A percentile compares a stretch with the other conserved stretches of the same genome.
These are phyloP conservation scores for Delphinapterus leucas DNA, from an alignment of 2,113 vertebrate genomes.

Conservation along the genomic window DNA sequence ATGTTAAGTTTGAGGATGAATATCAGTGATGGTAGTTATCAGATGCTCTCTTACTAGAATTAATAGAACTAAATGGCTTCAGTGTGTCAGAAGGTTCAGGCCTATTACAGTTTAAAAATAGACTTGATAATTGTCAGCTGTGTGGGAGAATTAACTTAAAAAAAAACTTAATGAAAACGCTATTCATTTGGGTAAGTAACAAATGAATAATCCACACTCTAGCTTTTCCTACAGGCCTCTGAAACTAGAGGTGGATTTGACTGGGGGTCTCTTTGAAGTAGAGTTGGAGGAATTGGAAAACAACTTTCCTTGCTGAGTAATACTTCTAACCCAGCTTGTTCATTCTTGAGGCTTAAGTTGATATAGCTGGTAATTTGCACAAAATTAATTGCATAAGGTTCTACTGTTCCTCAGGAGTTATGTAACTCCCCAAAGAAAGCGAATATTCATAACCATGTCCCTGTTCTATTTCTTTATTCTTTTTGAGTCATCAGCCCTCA, in stretches of 20 bases:
- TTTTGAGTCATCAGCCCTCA: slow-evolving; percentile 56
- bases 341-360: slow-evolving; percentile 35
- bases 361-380: slow-evolving; percentile 33
- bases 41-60: not conserved
- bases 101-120: not conserved
- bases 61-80: not conserved
- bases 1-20: not conserved
- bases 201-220: not conserved
- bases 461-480: slow-evolving; percentile 34
- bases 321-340: not conserved
- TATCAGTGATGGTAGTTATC: not conserved
- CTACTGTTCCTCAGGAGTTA: slow-evolving; percentile 29
- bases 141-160: not conserved
- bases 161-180: not conserved
- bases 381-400: slow-evolving; percentile 46
- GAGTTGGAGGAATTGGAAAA: not conserved
- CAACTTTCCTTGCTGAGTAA: not conserved
- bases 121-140: not conserved
- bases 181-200: not conserved
- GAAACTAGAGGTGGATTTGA: not conserved
- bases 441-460: slow-evolving; percentile 46
- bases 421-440: slow-evolving; percentile 33
- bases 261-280: not conserved
- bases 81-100: not conserved
- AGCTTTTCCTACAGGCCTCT: not conserved